Base-by-base conservation (phyloP, 1,140 invertebrate genomes). In the Conopomorpha cramerella region DNA sequence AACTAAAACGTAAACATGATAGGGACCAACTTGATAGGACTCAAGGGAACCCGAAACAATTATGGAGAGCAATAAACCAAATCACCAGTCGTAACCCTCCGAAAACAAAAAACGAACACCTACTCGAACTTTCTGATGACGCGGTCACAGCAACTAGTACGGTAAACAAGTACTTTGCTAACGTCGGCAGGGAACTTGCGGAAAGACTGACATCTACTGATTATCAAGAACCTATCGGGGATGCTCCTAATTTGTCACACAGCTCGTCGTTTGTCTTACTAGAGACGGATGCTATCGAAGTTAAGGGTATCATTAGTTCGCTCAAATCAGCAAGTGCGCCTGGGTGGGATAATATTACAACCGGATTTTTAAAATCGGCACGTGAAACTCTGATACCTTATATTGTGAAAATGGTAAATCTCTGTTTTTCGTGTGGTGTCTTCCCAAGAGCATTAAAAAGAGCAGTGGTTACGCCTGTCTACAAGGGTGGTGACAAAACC, bases 311-410 rank as follows among this genome's bases (percentile, higher is more conserved):
- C 8, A 7, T 36, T n/a, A 36, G 16, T 13, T 8, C n/a, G 8
- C 27, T 36, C n/a, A 36, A 28, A 30, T 29, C 35, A 2, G 35
- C 4, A 3, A 36, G 35, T 29, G 35, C 35, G 16, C 26, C 35
- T 36, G 35, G 35, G 2, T 36, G 10, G 26, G 35, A 36, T 14
- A 18, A 30, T 13, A 36, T 36, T 29, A 12, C 26, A 2, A 29
- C 14, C 18, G 17, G 8, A 12, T 36, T 36, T 29, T 4, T 36
- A 8, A 36, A 36, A 19, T 7, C 10, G 2, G 35, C 18, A 2
- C 10, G 10, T 23, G 19, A n/a, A n/a, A n/a, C n/a, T n/a, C n/a
- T n/a, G n/a, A n/a, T n/a, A n/a, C n/a, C n/a, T n/a, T n/a, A n/a
- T n/a, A n/a, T n/a, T n/a, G n/a, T n/a, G n/a, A n/a, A n/a, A n/a